Evolutionary conservation across 2,113 vertebrate species (phyloP).

Genomic region (Phrynosoma platyrhinos): DNA sequence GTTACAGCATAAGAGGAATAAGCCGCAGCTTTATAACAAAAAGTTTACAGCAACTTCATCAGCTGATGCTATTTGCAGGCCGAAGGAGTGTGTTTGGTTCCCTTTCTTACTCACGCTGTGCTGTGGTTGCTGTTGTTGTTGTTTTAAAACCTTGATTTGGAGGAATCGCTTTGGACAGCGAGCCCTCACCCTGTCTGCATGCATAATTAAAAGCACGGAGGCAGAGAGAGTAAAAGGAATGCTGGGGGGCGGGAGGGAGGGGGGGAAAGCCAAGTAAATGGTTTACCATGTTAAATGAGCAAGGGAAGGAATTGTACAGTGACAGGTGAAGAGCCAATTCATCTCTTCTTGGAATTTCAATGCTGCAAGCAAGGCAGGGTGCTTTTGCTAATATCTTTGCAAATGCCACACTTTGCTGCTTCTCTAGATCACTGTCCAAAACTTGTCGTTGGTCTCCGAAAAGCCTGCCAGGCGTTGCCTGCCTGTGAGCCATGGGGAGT

Average conservation of each 20-base stretch:
- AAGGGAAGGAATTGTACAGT: conserved; percentile 67
- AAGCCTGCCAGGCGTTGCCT: conserved; percentile 50
- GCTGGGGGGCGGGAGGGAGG: background rate
- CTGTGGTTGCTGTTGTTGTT: conserved; percentile 18
- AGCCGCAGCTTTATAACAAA: conserved; percentile 61
- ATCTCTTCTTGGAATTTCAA: conserved; percentile 70
- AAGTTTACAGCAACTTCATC: background rate
- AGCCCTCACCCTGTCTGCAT: conserved; percentile 72
- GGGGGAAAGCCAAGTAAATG: conserved; percentile 29
- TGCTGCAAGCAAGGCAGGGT: conserved; percentile 67
- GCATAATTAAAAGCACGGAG: conserved; percentile 72
- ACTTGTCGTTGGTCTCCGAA: conserved; percentile 51
- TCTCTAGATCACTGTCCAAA: conserved; percentile 64
- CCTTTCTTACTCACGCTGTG: conserved; percentile 68
- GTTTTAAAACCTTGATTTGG: conserved; percentile 75
- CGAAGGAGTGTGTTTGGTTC: conserved; percentile 63
- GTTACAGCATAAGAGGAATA: background rate
- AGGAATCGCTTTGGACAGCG: conserved; percentile 75
- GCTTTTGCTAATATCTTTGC: conserved; percentile 71
- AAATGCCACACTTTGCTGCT: conserved; percentile 61
- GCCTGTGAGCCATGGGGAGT: conserved; percentile 55
- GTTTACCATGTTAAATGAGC: conserved; percentile 68
- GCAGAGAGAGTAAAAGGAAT: conserved; percentile 46
- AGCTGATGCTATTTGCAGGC: conserved; percentile 64
- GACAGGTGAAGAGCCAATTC: conserved; percentile 69